Percentiles rank a stretch among this genome's conserved stretches.
These are phyloP conservation scores for Chelonus formosanus DNA, from an alignment of 2,888 invertebrate species.

Conservation along the genomic window DNA sequence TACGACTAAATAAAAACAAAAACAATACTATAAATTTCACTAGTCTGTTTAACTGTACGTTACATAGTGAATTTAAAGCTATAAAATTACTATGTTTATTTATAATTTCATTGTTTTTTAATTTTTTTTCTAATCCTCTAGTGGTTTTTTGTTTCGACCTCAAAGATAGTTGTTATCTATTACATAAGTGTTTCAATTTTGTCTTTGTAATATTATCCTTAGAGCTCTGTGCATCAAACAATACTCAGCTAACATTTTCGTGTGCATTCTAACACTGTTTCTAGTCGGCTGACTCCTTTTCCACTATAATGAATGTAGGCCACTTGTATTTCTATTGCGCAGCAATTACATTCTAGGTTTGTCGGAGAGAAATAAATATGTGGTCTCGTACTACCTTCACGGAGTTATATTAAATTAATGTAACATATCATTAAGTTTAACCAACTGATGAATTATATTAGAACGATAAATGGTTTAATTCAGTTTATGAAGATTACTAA, in stretches of 20 bases:
- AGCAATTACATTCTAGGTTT: conserved; percentile 7
- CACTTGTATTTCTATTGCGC: conserved; percentile 3
- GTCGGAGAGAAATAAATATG: conserved; percentile 6
- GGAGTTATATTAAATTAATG: neutral
- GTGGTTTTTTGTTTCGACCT: neutral
- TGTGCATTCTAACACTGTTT: conserved; percentile 42
- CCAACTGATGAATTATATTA: no score
- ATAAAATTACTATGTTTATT: neutral
- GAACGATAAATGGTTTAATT: no score
- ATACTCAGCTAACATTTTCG: conserved; percentile 39
- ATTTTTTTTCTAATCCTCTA: no score
- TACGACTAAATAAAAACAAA: conserved; percentile 42
- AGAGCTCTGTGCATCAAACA: conserved; percentile 18
- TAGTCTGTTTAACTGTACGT: neutral
- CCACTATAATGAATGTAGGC: neutral
- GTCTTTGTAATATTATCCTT: conserved; percentile 14
- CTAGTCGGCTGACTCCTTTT: conserved; percentile 41
- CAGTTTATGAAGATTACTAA: no score
- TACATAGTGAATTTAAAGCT: conserved; percentile 2
- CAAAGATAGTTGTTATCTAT: conserved; percentile 1
- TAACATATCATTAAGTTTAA: no score
- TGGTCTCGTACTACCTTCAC: conserved; percentile 1
- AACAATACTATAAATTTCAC: conserved; percentile 12
- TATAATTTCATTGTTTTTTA: neutral
- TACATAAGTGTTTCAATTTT: conserved; percentile 5